A percentile compares a stretch with the other conserved stretches of the same genome.
These are phyloP conservation scores for Drosophila azteca DNA, from an alignment of 1,140 invertebrate genomes.

Conservation along the genomic window DNA sequence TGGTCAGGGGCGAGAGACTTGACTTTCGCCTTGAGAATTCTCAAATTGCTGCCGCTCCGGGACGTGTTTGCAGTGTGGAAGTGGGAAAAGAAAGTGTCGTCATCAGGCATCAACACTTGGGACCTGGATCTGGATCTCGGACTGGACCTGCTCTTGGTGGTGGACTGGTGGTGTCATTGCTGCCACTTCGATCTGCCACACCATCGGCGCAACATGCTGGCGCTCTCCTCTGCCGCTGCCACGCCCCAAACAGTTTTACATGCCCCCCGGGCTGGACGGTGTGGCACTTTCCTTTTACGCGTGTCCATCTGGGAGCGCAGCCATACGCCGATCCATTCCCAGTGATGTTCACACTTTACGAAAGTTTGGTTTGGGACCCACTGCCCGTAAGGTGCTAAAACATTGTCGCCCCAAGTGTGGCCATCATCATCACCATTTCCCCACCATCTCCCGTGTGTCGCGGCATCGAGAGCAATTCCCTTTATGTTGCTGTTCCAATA, in stretches of 20 bases:
- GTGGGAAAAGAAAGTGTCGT: constrained; percentile 77
- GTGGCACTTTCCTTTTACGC: constrained; percentile 78
- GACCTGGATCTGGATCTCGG: not conserved
- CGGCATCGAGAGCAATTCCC: constrained; percentile 24
- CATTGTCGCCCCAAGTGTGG: constrained; percentile 78
- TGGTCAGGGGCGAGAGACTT: not conserved
- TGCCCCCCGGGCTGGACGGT: constrained; percentile 52
- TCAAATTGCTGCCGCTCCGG: constrained; percentile 53
- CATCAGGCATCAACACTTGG: constrained; percentile 57
- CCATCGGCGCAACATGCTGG: constrained; percentile 21
- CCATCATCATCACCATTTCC: constrained; percentile 55
- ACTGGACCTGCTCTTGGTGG: not conserved
- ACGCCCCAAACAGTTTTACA: constrained; percentile 72
- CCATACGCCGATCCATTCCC: constrained; percentile 9
- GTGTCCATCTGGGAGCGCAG: constrained; percentile 54
- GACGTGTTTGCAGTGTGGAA: too few relatives aligned
- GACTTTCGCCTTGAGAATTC: constrained; percentile 81
- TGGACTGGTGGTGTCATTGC: constrained; percentile 55
- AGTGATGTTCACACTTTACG: constrained; percentile 79
- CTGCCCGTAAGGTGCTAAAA: constrained; percentile 73
- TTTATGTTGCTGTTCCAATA: constrained; percentile 33
- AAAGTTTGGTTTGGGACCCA: constrained; percentile 71
- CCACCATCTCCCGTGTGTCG: constrained; percentile 8
- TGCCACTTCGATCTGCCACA: constrained; percentile 34
- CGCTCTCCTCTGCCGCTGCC: constrained; percentile 40